Percentiles rank a stretch among this genome's conserved stretches.
These are phyloP conservation scores for Ptychoptera contaminata DNA, from an alignment of 2,888 invertebrate species.

Conservation along the genomic window DNA sequence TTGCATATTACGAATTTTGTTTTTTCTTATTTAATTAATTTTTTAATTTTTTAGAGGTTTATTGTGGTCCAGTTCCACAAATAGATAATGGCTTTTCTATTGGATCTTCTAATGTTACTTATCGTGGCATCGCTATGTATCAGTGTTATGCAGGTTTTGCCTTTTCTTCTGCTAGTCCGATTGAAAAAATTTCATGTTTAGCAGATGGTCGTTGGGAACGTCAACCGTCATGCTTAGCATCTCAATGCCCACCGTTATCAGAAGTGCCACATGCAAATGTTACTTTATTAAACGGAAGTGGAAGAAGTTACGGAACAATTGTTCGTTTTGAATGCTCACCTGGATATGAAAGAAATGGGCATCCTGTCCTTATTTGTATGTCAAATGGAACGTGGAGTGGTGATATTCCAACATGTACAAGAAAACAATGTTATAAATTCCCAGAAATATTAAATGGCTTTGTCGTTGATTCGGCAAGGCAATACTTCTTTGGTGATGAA, in stretches of 20 bases:
- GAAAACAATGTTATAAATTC: slow-evolving; percentile 40
- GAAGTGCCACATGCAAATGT: slow-evolving; percentile 80
- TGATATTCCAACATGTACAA: slow-evolving; percentile 71
- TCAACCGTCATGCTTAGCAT: slow-evolving; percentile 81
- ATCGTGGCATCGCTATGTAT: slow-evolving; percentile 82
- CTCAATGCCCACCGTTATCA: slow-evolving; percentile 74
- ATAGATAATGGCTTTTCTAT: slow-evolving; percentile 95
- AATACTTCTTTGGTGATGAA: slow-evolving; percentile 77
- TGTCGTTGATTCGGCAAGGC: slow-evolving; percentile 57
- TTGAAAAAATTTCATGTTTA: slow-evolving; percentile 77
- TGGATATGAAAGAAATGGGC: slow-evolving; percentile 74
- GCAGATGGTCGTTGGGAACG: slow-evolving; percentile 87
- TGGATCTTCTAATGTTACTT: slow-evolving; percentile 90
- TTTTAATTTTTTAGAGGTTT: slow-evolving; percentile 53
- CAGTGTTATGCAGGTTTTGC: slow-evolving; percentile 95
- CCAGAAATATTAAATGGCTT: slow-evolving; percentile 79
- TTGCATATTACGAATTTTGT: slow-evolving; percentile 33
- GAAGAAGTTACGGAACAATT: slow-evolving; percentile 85
- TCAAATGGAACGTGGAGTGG: slow-evolving; percentile 93
- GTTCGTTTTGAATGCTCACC: slow-evolving; percentile 84
- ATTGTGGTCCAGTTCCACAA: slow-evolving; percentile 95
- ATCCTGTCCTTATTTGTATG: slow-evolving; percentile 85
- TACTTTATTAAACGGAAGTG: slow-evolving; percentile 75
- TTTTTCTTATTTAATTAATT: not conserved
- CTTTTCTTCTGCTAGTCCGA: slow-evolving; percentile 73